Conservation (phyloP, 2,888 invertebrate species). For the Synergus umbraculus region DNA sequence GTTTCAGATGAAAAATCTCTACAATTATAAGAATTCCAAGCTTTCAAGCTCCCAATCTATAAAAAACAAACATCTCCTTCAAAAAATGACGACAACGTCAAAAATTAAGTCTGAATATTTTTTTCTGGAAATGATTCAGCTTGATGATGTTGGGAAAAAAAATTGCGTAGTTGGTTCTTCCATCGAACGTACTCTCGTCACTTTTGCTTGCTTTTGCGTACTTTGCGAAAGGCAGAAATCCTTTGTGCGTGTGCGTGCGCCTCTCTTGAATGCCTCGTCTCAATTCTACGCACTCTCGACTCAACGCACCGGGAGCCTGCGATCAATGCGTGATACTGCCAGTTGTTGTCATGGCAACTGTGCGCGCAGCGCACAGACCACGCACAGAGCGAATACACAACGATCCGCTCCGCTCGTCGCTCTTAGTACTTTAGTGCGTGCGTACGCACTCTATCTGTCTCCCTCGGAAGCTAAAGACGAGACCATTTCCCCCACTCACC, state of each 20-base stretch:
- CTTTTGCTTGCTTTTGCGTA: slow-evolving; percentile 43
- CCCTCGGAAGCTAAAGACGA: background rate
- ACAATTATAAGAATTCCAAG: too few relatives aligned
- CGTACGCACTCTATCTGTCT: slow-evolving; percentile 40
- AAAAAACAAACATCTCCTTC: too few relatives aligned
- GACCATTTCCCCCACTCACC: background rate
- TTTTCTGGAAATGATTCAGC: background rate
- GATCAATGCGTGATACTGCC: slow-evolving; percentile 76
- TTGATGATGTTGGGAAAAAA: background rate
- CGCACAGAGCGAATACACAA: slow-evolving; percentile 62
- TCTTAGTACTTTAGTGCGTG: slow-evolving; percentile 63
- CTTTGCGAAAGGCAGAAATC: background rate
- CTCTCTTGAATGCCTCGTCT: slow-evolving; percentile 54
- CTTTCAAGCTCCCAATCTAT: too few relatives aligned
- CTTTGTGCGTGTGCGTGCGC: slow-evolving; percentile 50
- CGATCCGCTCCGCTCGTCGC: slow-evolving; percentile 70
- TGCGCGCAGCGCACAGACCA: slow-evolving; percentile 71
- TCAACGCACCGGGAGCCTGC: slow-evolving; percentile 76
- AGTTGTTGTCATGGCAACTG: slow-evolving; percentile 74
- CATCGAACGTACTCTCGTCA: slow-evolving; percentile 44
- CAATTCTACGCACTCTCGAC: slow-evolving; percentile 64
- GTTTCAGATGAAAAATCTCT: too few relatives aligned
- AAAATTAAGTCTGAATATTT: too few relatives aligned
- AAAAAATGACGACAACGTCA: too few relatives aligned
- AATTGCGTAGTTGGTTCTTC: slow-evolving; percentile 46